Conservation (phyloP, 2,797 vertebrate species). For the Sylvilagus floridanus region DNA sequence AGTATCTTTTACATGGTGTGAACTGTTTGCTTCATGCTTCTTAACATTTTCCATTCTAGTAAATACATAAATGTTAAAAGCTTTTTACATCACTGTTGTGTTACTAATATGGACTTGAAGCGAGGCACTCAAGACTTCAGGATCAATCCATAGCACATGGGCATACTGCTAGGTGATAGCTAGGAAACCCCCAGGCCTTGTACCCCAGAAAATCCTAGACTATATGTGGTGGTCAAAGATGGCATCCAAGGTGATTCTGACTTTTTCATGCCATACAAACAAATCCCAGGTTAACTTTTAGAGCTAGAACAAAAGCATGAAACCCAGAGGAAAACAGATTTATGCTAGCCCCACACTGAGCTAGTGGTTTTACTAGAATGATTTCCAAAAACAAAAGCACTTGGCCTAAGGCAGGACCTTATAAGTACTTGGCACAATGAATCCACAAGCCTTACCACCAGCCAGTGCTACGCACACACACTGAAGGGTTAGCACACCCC, state of each 20-base stretch:
- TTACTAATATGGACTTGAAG: constrained; percentile 20
- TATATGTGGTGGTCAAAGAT: constrained; percentile 16
- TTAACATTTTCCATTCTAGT: constrained; percentile 52
- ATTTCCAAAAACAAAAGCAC: background rate
- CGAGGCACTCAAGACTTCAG: background rate
- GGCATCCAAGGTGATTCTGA: background rate
- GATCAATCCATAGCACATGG: background rate
- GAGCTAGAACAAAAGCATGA: constrained; percentile 46
- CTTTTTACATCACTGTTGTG: background rate
- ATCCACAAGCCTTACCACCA: background rate
- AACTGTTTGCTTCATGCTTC: background rate
- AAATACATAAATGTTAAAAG: constrained; percentile 32
- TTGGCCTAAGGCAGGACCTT: background rate
- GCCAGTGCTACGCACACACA: accelerated
- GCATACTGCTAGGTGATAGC: background rate
- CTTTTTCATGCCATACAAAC: background rate
- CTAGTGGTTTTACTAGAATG: constrained; percentile 48
- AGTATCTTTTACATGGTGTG: constrained; percentile 5
- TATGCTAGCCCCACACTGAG: background rate
- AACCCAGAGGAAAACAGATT: background rate
- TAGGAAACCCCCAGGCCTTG: background rate
- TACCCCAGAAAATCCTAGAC: background rate
- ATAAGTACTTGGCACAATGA: background rate
- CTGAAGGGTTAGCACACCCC: background rate
- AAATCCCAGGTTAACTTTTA: constrained; percentile 43